A percentile compares a stretch with the other conserved stretches of the same genome.
phyloP scores from a whole-genome alignment of 1,140 invertebrate species.

The Saxidomus purpurata region DNA sequence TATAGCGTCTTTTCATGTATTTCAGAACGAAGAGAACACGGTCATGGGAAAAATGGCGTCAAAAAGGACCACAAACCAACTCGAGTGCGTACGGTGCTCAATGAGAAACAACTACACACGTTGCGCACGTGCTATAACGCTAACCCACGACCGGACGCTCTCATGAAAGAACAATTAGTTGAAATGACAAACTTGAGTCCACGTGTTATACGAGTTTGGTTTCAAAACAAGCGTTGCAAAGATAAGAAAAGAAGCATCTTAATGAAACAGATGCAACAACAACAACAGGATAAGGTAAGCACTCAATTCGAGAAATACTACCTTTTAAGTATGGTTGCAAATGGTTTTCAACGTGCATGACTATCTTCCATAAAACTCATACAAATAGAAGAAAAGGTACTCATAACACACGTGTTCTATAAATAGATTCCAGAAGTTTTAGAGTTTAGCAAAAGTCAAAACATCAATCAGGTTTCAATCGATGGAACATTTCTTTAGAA shows the following conservation, averaged over 20 bases:
- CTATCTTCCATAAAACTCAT: no score
- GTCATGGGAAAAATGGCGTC: conserved; percentile 74
- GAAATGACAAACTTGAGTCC: conserved; percentile 99
- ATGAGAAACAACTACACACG: conserved; percentile 99
- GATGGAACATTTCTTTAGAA: no score
- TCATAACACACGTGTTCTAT: no score
- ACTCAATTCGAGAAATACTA: no score
- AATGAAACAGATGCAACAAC: conserved; percentile 98
- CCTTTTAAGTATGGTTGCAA: no score
- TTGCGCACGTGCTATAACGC: conserved; percentile 96
- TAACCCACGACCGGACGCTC: conserved; percentile 98
- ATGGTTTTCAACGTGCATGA: no score
- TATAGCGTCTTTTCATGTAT: no score
- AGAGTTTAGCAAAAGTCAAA: no score
- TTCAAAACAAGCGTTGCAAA: conserved; percentile 99
- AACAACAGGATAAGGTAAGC: conserved; percentile 94
- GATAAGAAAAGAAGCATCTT: conserved; percentile 99
- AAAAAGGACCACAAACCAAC: conserved; percentile 93
- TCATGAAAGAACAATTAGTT: conserved; percentile 99
- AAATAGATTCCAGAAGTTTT: no score
- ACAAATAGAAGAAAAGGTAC: no score
- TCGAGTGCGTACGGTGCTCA: conserved; percentile 98
- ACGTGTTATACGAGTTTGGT: conserved; percentile 98
- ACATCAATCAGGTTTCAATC: no score
- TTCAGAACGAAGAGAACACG: conserved; percentile 79